Conservation (phyloP, 1,140 invertebrate species). For the Drosophila nebulosa region DNA sequence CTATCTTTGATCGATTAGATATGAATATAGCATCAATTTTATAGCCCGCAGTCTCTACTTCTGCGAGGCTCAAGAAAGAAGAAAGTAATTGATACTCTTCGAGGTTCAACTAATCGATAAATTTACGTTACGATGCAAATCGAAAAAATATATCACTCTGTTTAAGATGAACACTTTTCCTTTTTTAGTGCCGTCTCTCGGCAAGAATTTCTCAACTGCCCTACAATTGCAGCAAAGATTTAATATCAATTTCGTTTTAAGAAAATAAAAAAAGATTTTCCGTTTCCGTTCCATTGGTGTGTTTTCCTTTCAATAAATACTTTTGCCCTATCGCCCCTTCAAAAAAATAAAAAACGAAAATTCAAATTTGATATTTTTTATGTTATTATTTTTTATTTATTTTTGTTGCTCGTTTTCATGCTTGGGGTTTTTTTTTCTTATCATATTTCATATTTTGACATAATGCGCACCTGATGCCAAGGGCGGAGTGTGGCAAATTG, state of each 20-base stretch:
- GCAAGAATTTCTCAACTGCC: too few species aligned
- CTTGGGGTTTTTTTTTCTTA: slow-evolving; percentile 31
- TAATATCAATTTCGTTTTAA: background rate
- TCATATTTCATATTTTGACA: slow-evolving; percentile 69
- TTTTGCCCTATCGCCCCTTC: background rate
- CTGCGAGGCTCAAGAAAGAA: too few species aligned
- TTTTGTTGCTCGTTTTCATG: background rate
- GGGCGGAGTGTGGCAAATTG: slow-evolving; percentile 47
- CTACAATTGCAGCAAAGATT: too few species aligned
- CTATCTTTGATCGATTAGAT: too few species aligned
- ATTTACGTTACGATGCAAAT: too few species aligned
- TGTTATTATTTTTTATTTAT: background rate
- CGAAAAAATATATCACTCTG: too few species aligned
- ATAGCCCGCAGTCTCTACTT: too few species aligned
- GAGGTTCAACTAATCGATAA: too few species aligned
- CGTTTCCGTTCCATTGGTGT: background rate
- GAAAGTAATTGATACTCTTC: too few species aligned
- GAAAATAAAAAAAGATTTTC: background rate
- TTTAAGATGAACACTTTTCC: too few species aligned
- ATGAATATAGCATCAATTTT: too few species aligned
- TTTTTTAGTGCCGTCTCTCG: too few species aligned
- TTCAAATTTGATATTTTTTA: background rate
- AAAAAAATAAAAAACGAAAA: background rate
- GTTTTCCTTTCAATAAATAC: background rate
- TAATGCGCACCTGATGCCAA: slow-evolving; percentile 72